A percentile compares a stretch with the other conserved stretches of the same genome.
phyloP scores from a whole-genome alignment of 2,888 invertebrate genomes.

The Cataglyphis cursor region DNA sequence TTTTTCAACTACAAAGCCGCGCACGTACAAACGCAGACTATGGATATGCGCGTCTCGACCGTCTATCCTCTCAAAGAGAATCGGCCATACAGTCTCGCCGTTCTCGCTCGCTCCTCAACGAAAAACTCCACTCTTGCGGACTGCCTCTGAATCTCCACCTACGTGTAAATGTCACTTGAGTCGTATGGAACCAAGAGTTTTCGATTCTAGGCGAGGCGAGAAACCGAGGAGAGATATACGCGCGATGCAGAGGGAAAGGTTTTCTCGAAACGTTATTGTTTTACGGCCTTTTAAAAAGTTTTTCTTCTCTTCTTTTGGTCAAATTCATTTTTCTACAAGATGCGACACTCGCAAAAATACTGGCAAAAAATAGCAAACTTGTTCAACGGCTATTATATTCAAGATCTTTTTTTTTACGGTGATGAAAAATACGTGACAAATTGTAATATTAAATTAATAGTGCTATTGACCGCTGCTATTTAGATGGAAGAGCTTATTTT shows the following conservation, averaged over 20 bases:
- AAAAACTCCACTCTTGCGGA: neutral
- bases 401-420: neutral
- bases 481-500: neutral
- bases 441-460: neutral
- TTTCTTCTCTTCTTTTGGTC: neutral
- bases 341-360: neutral
- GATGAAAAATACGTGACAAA: neutral
- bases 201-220: neutral
- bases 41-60: conserved; percentile 28
- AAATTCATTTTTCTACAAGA: neutral
- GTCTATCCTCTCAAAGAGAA: conserved; percentile 59
- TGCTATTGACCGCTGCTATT: neutral
- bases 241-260: neutral
- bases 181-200: neutral
- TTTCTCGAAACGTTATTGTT: neutral
- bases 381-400: neutral
- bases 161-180: conserved; percentile 23
- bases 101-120: conserved; percentile 21
- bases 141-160: conserved; percentile 29
- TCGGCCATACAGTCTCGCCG: conserved; percentile 41
- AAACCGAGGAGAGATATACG: neutral
- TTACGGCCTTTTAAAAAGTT: neutral
- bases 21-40: conserved; percentile 35
- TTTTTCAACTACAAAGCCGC: conserved; percentile 62
- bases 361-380: neutral